Evolutionary conservation across 2,797 vertebrate genomes (phyloP), one percentile per base, ranked within the genome.

Genomic region (Hylomyscus alleni): DNA sequence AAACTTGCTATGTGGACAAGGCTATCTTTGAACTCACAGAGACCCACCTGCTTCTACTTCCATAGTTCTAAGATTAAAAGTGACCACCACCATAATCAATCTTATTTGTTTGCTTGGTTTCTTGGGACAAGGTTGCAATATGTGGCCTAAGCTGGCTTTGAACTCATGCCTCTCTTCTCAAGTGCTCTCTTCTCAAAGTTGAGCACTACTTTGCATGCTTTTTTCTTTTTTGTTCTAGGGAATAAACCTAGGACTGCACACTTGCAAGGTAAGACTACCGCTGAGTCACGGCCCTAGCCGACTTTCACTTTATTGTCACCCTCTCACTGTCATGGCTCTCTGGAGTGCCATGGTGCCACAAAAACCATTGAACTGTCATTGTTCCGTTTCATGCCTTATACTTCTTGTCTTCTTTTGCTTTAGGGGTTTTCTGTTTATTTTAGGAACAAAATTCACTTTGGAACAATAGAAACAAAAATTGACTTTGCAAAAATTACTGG

Each of bases 391-490:
- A 37, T 89, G 73, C 54, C 34, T 22, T 47, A 17, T 83, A n/a
- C 77, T 60, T 87, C 69, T 1, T n/a, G 62, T 89, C 90, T 95
- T 47, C 76, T 94, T n/a, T 78, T 50, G 78, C 96, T 97, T 90
- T 75, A 83, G 86, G 31, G 78, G 22, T 96, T 94, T 96, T 95
- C n/a, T 90, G 12, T 90, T 72, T 89, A 86, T 83, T 97, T 97
- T 9, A 6, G 9, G 34, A 14, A 37, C 37, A 81, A 94, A 62
- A 52, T 83, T 91, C 0, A 83, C 20, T 92, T 91, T 37, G 72
- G 82, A 96, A 83, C 69, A 91, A 95, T 97, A 96, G 94, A 93
- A 98, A 97, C 95, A 93, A 97, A 93, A 96, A 90, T 69, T 67
- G 97, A 93, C 95, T 97, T 96, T 77, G 81, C 40, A 95, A 97